These are phyloP conservation scores for Spinus pinus DNA, from an alignment of 2,797 vertebrate genomes.

Conservation along the genomic window DNA sequence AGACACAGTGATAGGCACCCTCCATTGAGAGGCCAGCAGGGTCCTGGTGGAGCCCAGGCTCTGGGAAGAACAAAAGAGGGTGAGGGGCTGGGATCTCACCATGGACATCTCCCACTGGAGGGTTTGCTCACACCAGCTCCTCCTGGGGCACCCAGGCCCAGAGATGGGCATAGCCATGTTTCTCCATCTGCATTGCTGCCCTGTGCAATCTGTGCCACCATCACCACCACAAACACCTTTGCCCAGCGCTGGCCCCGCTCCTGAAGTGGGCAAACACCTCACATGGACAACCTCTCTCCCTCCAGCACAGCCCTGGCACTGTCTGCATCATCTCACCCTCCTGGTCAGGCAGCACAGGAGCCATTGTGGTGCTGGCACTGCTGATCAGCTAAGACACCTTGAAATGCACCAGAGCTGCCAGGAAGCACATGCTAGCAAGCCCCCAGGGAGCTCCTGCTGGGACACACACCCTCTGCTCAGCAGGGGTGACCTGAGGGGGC, in stretches of 20 bases:
- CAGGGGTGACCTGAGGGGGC: accelerated
- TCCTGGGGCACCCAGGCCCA: not conserved
- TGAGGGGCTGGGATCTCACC: accelerated
- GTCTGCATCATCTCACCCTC: not conserved
- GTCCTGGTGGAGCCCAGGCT: not conserved
- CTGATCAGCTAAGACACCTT: accelerated
- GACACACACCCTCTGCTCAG: not conserved
- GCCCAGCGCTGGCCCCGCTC: accelerated
- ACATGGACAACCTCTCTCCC: not conserved
- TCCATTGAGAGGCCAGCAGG: accelerated
- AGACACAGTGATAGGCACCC: not conserved
- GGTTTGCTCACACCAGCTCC: not conserved
- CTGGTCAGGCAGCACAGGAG: accelerated
- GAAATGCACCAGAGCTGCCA: accelerated
- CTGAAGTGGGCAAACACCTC: not conserved
- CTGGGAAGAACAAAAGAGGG: not conserved
- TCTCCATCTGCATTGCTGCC: accelerated
- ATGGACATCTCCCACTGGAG: not conserved
- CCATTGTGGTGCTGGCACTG: accelerated
- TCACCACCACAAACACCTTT: not conserved
- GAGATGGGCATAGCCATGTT: accelerated
- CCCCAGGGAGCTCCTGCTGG: not conserved
- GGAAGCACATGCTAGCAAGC: not conserved
- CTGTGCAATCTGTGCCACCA: accelerated
- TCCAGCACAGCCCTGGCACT: not conserved